Base-by-base conservation (phyloP, 2,113 vertebrate species). In the Cebidichthys violaceus region DNA sequence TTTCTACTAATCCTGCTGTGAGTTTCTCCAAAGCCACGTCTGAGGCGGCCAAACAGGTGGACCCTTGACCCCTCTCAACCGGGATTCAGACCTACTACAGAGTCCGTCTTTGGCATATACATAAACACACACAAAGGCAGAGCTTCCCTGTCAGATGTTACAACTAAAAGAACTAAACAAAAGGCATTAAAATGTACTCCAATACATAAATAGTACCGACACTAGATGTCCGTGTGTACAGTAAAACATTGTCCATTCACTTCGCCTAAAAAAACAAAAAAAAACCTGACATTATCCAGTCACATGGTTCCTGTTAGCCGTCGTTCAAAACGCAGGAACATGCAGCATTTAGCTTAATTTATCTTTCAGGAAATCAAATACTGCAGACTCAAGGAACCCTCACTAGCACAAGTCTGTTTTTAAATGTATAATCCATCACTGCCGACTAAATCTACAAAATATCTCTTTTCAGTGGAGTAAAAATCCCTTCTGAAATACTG, bases 1-100 rank as follows among this genome's bases (percentile, higher is more conserved):
- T 86, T 74, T 75, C 66, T 75, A 52, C 69, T 75, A 70, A 90
- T 82, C 77, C 82, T 39, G 54, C 1, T 2, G 64, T 1, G 8
- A 50, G 39, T 57, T 80, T 69, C 39, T 6, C 17, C 69, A 77
- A 86, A 78, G 47, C 54, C 61, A 31, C 10, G 52, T 70, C 60
- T 77, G 73, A 90, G 50, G 75, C 14, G 1, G 22, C 11, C 64
- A 62, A 83, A 88, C 92, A 92, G 90, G 85, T 90, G 84, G 83
- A 60, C 61, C 68, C 81, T 22, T 0, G 22, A 65, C 73, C 43
- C 39, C 31, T 9, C 62, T 79, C 76, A 85, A 77, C 84, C 77
- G 76, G 62, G 68, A 66, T 62, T 50, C 54, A 45, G 27, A 65
- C 45, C 39, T 5, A 65, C 45, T 33, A 33, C 33, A 33, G 33